These are phyloP conservation scores for Aphrophora alni DNA, from an alignment of 2,888 invertebrate species.

Conservation along the genomic window DNA sequence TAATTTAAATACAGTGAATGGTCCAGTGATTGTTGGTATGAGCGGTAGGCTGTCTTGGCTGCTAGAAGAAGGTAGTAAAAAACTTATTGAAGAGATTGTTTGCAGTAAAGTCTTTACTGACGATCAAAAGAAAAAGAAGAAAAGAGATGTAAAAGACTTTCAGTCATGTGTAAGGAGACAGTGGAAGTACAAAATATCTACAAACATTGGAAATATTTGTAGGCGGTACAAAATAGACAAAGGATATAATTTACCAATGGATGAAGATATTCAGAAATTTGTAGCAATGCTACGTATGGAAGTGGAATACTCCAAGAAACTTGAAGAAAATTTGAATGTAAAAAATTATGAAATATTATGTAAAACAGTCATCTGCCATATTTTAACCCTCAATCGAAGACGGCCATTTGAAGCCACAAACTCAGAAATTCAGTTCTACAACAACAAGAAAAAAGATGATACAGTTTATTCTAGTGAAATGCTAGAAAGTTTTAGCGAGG, in stretches of 20 bases:
- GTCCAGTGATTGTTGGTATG: not conserved
- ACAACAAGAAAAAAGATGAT: not conserved
- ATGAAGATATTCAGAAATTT: not conserved
- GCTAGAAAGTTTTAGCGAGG: not conserved
- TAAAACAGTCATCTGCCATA: constrained; percentile 1
- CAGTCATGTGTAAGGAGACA: not conserved
- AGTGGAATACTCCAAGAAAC: not conserved
- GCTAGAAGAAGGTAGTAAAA: constrained; percentile 2
- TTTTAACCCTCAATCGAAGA: not conserved
- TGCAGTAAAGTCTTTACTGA: not conserved
- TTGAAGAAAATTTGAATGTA: not conserved
- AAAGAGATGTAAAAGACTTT: not conserved
- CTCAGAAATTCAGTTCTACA: not conserved
- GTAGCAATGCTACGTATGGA: not conserved
- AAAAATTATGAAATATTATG: not conserved
- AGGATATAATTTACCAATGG: not conserved
- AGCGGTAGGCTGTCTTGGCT: not conserved
- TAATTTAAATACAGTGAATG: not conserved
- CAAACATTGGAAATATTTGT: not conserved
- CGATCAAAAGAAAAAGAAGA: not conserved
- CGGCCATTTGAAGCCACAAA: constrained; percentile 6
- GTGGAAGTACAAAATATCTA: not conserved
- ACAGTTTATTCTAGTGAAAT: too few species aligned
- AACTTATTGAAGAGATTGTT: not conserved
- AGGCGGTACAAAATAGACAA: not conserved